Conservation (phyloP, 2,888 invertebrate genomes). For the Agrochola macilenta region DNA sequence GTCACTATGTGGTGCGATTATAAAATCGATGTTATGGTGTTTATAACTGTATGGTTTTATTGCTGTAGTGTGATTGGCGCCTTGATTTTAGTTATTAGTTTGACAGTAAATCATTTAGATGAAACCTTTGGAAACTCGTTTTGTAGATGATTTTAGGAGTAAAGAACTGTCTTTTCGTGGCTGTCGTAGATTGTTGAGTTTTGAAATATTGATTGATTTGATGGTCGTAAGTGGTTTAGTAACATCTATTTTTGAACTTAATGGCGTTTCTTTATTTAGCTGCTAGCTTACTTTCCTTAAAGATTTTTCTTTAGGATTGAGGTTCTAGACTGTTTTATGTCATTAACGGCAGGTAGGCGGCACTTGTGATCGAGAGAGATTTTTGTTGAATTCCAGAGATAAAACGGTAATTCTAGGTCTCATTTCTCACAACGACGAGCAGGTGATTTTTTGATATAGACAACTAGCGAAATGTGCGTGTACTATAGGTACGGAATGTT, state of each 20-base stretch:
- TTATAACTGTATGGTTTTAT: slow-evolving; percentile 50
- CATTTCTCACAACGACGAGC: no score
- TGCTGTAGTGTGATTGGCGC: slow-evolving; percentile 26
- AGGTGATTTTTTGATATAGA: no score
- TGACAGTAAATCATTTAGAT: slow-evolving; percentile 34
- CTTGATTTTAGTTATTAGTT: slow-evolving; percentile 15
- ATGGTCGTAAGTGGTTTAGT: not conserved
- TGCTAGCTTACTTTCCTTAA: not conserved
- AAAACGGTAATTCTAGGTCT: no score
- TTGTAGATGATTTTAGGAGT: slow-evolving; percentile 3
- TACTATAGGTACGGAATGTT: no score
- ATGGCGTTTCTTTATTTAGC: not conserved
- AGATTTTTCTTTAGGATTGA: not conserved
- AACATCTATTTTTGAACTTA: not conserved
- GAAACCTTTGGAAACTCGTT: slow-evolving; percentile 31
- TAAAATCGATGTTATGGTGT: slow-evolving; percentile 50
- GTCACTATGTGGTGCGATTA: slow-evolving; percentile 64
- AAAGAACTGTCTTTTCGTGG: not conserved
- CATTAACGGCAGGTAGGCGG: not conserved
- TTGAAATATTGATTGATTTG: slow-evolving; percentile 9
- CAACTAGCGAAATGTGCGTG: no score
- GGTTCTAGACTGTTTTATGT: not conserved
- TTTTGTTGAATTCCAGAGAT: no score
- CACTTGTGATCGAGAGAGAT: no score
- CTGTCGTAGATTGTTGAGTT: not conserved